phyloP scores from a whole-genome alignment of 2,888 invertebrate genomes.

The Dilophus febrilis region DNA sequence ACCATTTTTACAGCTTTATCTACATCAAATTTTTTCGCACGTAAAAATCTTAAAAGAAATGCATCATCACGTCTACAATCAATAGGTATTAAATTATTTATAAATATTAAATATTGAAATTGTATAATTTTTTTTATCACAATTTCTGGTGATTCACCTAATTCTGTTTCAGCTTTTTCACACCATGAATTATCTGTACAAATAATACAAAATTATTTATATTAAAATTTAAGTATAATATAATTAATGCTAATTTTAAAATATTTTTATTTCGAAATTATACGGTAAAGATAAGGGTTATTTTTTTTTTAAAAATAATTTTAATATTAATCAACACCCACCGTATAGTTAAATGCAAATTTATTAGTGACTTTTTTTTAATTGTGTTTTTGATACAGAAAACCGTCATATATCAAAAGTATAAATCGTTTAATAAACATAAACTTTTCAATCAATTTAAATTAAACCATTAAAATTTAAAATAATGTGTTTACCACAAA shows the following conservation, averaged over 20 bases:
- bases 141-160: conserved; percentile 9
- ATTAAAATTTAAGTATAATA: no score
- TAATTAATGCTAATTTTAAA: neutral
- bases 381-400: no score
- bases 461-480: no score
- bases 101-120: conserved; percentile 7
- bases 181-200: conserved; percentile 9
- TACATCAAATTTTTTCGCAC: conserved; percentile 36
- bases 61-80: conserved; percentile 34
- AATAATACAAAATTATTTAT: neutral
- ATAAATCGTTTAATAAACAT: no score
- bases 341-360: no score
- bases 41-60: conserved; percentile 37
- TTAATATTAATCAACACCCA: no score
- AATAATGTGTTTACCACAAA: no score
- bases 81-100: conserved; percentile 6
- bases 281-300: no score
- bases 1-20: conserved; percentile 31
- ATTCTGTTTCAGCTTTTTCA: conserved; percentile 11
- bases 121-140: conserved; percentile 8
- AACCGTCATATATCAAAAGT: no score
- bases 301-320: no score
- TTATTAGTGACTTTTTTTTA: no score
- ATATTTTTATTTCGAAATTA: neutral
- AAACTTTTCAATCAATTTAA: no score